These are phyloP conservation scores for Dendrolimus punctatus DNA, from an alignment of 1,140 invertebrate genomes.

Conservation along the genomic window DNA sequence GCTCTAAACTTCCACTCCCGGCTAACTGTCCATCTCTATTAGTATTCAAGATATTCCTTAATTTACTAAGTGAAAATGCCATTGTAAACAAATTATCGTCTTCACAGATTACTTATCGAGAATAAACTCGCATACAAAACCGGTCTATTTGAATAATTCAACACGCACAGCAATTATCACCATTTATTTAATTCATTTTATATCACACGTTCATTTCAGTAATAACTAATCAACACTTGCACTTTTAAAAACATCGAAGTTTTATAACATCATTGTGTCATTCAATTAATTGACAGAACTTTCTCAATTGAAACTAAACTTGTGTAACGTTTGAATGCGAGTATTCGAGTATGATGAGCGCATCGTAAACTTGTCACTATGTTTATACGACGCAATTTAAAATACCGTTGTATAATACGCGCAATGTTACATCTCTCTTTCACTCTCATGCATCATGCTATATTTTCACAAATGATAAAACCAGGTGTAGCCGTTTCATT, in stretches of 20 bases:
- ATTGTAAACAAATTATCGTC: slow-evolving; percentile 48
- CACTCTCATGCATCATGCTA: slow-evolving; percentile 5
- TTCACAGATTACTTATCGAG: slow-evolving; percentile 24
- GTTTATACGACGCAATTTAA: slow-evolving; percentile 6
- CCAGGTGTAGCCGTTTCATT: slow-evolving; percentile 4
- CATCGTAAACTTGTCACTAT: slow-evolving; percentile 12
- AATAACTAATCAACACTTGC: slow-evolving; percentile 10
- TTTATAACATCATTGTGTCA: slow-evolving; percentile 1
- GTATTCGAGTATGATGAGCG: slow-evolving; percentile 7
- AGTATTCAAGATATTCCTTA: slow-evolving; percentile 64
- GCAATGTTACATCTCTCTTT: slow-evolving; percentile 26
- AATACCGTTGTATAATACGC: neutral
- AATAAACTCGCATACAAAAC: slow-evolving; percentile 40
- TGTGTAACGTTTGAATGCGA: neutral
- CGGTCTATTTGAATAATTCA: slow-evolving; percentile 53
- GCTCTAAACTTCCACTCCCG: slow-evolving; percentile 74
- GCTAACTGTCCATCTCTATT: slow-evolving; percentile 52
- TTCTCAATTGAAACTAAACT: slow-evolving; percentile 1
- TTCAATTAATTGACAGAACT: neutral
- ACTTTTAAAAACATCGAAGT: slow-evolving; percentile 9
- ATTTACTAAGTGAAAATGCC: slow-evolving; percentile 67
- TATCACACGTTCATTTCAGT: neutral
- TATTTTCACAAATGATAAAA: neutral
- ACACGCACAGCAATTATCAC: slow-evolving; percentile 11
- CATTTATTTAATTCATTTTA: too few relatives aligned